Evolutionary conservation across 2,113 vertebrate genomes (phyloP).

Genomic region (Morone saxatilis): DNA sequence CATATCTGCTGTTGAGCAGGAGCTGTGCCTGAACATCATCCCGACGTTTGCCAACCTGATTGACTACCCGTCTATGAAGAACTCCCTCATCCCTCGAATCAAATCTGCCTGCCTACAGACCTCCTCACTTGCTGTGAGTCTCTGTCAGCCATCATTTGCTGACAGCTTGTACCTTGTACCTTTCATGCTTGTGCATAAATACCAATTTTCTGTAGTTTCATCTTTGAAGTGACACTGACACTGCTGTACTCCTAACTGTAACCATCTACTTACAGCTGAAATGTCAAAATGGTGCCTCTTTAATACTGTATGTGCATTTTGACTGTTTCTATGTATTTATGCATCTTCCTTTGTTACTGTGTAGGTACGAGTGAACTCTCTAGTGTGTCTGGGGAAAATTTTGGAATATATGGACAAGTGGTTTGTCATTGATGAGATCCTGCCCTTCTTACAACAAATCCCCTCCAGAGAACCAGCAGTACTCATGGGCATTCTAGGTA

Average conservation of each 20-base stretch:
- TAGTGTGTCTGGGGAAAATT: constrained; percentile 98
- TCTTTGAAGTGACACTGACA: neutral
- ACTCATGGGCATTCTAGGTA: constrained; percentile 98
- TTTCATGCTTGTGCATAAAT: neutral
- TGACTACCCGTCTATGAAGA: constrained; percentile 99
- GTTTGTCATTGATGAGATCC: constrained; percentile 97
- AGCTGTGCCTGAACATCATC: constrained; percentile 98
- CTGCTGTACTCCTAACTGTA: neutral
- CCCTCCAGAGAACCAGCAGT: constrained; percentile 97
- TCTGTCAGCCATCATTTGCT: neutral
- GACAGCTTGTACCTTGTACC: neutral
- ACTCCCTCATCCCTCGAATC: constrained; percentile 97
- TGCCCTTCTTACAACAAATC: constrained; percentile 98
- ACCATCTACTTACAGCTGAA: neutral
- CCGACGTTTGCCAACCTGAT: constrained; percentile 98
- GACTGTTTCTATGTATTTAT: neutral
- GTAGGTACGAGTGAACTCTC: constrained; percentile 97
- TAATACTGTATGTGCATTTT: neutral
- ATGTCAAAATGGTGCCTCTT: neutral
- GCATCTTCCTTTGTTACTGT: neutral
- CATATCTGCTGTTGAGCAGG: constrained; percentile 82
- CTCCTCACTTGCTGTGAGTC: constrained; percentile 96
- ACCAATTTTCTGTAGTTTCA: neutral
- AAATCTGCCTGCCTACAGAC: constrained; percentile 97
- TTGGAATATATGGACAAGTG: constrained; percentile 99